Conservation (phyloP, 2,888 invertebrate species). For the Chymomyza procnemis region DNA sequence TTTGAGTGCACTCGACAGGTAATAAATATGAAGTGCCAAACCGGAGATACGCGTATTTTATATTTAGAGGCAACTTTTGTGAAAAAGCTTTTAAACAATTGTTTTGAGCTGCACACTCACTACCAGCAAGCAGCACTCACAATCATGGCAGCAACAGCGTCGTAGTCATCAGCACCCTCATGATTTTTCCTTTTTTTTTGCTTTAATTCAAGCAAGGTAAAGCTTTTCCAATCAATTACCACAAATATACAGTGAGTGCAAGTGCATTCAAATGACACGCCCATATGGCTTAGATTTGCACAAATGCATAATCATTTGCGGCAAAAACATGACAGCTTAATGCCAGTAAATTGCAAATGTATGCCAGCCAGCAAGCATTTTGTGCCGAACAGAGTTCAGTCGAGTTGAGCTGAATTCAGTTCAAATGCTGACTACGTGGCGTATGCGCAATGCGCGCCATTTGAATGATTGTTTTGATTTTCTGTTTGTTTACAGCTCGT, state of each 20-base stretch:
- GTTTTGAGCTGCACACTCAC: slow-evolving; percentile 11
- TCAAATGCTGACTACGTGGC: slow-evolving; percentile 40
- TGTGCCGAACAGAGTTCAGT: slow-evolving; percentile 1
- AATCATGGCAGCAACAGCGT: neutral
- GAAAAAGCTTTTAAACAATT: slow-evolving; percentile 70
- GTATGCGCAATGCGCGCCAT: slow-evolving; percentile 61
- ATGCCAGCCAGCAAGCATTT: slow-evolving; percentile 1
- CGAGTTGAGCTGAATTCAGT: neutral
- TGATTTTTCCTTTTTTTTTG: too few relatives aligned
- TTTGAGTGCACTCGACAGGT: slow-evolving; percentile 74
- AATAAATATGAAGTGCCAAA: slow-evolving; percentile 72
- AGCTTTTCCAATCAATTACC: slow-evolving; percentile 67
- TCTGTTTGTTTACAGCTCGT: slow-evolving; percentile 22
- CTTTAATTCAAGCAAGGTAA: slow-evolving; percentile 17
- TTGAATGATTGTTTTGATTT: slow-evolving; percentile 69
- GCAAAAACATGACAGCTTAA: slow-evolving; percentile 63
- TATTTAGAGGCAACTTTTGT: slow-evolving; percentile 35
- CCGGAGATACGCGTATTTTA: slow-evolving; percentile 16
- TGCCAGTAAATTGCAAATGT: slow-evolving; percentile 42
- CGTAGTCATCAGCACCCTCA: too few relatives aligned
- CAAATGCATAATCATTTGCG: slow-evolving; percentile 51
- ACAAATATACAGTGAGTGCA: slow-evolving; percentile 26
- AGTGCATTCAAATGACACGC: slow-evolving; percentile 52
- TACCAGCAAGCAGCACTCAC: neutral
- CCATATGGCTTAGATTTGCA: slow-evolving; percentile 64